These are phyloP conservation scores for Cacoxenus indagator DNA, from an alignment of 2,888 invertebrate genomes.

Conservation along the genomic window DNA sequence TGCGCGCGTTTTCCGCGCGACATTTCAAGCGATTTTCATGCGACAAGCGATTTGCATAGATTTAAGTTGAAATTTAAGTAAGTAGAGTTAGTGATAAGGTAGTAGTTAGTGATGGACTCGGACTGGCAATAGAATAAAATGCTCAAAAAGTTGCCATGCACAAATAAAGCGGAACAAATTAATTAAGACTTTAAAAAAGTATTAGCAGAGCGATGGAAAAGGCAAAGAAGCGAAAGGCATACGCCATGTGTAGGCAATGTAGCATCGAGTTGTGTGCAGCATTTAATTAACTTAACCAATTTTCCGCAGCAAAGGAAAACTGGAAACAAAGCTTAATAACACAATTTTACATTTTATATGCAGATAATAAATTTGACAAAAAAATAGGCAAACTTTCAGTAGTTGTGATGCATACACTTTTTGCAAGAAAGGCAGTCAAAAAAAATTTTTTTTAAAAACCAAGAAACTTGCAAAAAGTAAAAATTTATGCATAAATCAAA, in stretches of 20 bases:
- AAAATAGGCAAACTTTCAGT: too few species aligned
- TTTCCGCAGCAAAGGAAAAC: conserved; percentile 57
- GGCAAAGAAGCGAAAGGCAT: not conserved
- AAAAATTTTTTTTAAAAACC: not conserved
- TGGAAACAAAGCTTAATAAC: conserved; percentile 58
- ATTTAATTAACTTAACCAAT: conserved; percentile 56
- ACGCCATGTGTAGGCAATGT: conserved; percentile 36
- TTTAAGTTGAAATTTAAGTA: too few species aligned
- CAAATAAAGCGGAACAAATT: too few species aligned
- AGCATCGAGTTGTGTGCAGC: not conserved
- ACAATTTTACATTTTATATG: too few species aligned
- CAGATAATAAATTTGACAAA: too few species aligned
- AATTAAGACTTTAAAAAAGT: too few species aligned
- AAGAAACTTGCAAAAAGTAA: conserved; percentile 24
- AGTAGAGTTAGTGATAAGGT: too few species aligned
- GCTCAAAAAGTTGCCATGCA: not conserved
- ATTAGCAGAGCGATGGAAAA: too few species aligned
- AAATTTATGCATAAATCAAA: conserved; percentile 60
- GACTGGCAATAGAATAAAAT: too few species aligned
- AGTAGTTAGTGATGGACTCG: too few species aligned
- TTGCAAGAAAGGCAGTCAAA: conserved; percentile 32
- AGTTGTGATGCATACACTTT: conserved; percentile 58
- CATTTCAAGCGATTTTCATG: not conserved
- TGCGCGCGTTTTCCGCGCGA: not conserved
- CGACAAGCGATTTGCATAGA: not conserved